These are phyloP conservation scores for Diachasmimorpha longicaudata DNA, from an alignment of 1,140 invertebrate genomes.

Conservation along the genomic window DNA sequence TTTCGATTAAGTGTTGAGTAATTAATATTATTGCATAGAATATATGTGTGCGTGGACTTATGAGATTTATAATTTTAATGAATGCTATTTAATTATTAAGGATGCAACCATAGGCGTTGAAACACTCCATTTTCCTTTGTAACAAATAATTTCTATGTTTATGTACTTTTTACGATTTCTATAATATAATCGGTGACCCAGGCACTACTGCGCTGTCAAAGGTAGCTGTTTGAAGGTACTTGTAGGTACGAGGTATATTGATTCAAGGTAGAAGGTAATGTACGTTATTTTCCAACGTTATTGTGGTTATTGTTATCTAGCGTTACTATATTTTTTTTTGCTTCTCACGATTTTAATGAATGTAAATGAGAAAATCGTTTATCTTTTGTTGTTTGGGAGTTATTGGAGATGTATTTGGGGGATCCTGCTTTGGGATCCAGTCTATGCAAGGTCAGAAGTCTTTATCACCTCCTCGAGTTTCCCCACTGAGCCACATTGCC, in stretches of 20 bases:
- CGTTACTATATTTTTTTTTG: not conserved
- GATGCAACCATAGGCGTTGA: constrained; percentile 19
- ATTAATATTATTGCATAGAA: constrained; percentile 4
- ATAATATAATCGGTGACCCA: constrained; percentile 44
- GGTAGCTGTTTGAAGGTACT: constrained; percentile 60
- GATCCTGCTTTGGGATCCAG: constrained; percentile 37
- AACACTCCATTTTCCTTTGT: not conserved
- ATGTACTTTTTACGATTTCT: constrained; percentile 30
- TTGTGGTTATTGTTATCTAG: not conserved
- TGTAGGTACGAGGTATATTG: constrained; percentile 61
- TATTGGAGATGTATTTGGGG: not conserved
- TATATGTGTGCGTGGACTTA: not conserved
- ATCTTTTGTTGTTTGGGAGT: not conserved
- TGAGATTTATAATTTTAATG: not conserved
- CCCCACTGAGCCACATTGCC: constrained; percentile 55
- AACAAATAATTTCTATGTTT: constrained; percentile 7
- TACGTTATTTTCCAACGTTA: constrained; percentile 20
- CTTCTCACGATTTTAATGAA: not conserved
- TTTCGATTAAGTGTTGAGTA: constrained; percentile 37
- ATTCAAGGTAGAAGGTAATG: constrained; percentile 53
- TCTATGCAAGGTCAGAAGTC: constrained; percentile 56
- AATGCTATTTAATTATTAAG: constrained; percentile 21
- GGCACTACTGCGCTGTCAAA: constrained; percentile 60
- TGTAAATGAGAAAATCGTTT: not conserved
- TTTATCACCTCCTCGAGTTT: constrained; percentile 60